Evolutionary conservation across 2,797 vertebrate genomes (phyloP), one percentile per base, ranked within the genome.

Genomic region (Austrolebias charrua): DNA sequence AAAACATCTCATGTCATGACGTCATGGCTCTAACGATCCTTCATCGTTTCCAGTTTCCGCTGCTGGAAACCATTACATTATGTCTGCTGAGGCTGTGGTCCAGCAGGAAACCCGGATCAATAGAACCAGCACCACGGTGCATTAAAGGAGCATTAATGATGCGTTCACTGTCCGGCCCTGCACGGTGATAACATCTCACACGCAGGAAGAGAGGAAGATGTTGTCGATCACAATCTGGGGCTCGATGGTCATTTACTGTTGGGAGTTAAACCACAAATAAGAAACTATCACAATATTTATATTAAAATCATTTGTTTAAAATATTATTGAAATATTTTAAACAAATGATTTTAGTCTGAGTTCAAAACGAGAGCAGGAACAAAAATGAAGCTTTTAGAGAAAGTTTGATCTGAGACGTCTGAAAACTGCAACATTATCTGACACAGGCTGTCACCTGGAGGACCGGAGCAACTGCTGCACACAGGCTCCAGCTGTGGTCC

Each of bases 131-230:
- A 46, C 65, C 53, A 14, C 10, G n/a, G 49, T 47, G 59, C 71
- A 78, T 79, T 80, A 76, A 75, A 78, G 60, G 35, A 47, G 46
- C 82, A 81, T 83, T 79, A 86, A 64, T 61, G 61, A 15, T 55
- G 42, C 54, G 15, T 29, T 51, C 31, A 33, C 35, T 35, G 46
- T 68, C 65, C 28, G 31, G 52, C 38, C 49, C 16, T 19, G 38
- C 10, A 12, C 68, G 59, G 74, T 40, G 51, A 52, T 51, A 70
- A 52, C 55, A 44, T 29, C 66, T 66, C 33, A 19, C 31, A 52
- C 14, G 55, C 46, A 62, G 43, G 19, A 49, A 6, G 19, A 59
- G 24, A 52, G 49, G 11, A 60, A 56, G 63, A 55, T 54, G 45
- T 56, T 85, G 73, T 71, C 47, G 55, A 73, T 75, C 47, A 6